Conservation (phyloP, 2,797 vertebrate species). For the Pelochelys cantorii region DNA sequence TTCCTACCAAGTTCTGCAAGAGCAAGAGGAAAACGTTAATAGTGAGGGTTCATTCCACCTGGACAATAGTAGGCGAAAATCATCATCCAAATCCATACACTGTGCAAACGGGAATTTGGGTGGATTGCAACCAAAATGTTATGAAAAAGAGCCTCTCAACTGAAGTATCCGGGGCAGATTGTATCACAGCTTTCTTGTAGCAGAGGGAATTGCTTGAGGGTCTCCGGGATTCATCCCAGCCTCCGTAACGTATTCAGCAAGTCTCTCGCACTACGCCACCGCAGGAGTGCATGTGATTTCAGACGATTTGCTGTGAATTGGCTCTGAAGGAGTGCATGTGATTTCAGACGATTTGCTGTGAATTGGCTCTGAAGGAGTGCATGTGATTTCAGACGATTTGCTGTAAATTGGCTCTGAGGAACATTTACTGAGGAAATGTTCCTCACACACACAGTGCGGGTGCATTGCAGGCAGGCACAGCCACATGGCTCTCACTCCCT, state of each 20-base stretch:
- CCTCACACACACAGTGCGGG: accelerated
- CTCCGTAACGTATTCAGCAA: accelerated
- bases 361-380: neutral
- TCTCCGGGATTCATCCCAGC: neutral
- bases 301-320: neutral
- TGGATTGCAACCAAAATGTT: conserved; percentile 30
- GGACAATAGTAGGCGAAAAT: conserved; percentile 27
- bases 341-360: neutral
- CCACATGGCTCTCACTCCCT: accelerated
- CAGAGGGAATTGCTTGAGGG: neutral
- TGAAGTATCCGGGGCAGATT: neutral
- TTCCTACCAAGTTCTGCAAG: conserved; percentile 26
- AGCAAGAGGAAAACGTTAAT: conserved; percentile 6
- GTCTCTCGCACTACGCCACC: accelerated
- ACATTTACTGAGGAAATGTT: neutral
- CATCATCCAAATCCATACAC: conserved; percentile 22
- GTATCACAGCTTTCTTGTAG: neutral
- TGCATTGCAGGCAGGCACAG: neutral
- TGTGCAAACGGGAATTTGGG: neutral
- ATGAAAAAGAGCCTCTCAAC: neutral
- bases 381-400: accelerated
- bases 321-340: accelerated
- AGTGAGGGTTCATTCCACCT: conserved; percentile 31
- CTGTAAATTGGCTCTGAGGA: neutral
- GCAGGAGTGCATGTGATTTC: accelerated